Conservation (phyloP, 2,888 invertebrate genomes). For the Leptura quadrifasciata region DNA sequence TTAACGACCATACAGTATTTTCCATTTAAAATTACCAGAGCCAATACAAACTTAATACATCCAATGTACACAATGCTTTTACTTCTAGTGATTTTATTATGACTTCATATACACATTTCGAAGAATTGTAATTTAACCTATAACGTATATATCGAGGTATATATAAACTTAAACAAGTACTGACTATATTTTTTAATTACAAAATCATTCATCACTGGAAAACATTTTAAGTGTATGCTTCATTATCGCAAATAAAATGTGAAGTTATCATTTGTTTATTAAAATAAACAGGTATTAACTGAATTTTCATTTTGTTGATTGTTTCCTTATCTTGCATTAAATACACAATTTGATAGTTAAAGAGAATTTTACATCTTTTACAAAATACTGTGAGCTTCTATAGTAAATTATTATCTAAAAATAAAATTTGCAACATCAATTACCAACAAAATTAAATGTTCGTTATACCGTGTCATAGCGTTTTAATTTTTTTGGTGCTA, state of each 20-base stretch:
- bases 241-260: not conserved
- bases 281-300: not conserved
- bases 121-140: not conserved
- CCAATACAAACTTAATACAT: not conserved
- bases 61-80: no score
- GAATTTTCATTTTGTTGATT: not conserved
- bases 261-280: not conserved
- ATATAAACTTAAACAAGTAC: no score
- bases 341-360: not conserved
- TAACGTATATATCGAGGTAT: no score
- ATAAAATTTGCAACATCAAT: slow-evolving; percentile 32
- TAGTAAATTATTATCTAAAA: slow-evolving; percentile 30
- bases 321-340: not conserved
- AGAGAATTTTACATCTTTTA: not conserved
- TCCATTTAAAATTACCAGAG: not conserved
- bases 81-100: no score
- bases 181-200: no score
- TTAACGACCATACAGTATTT: not conserved
- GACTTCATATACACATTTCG: not conserved
- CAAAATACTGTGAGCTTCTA: slow-evolving; percentile 4
- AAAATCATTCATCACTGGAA: no score
- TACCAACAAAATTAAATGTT: slow-evolving; percentile 9
- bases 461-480: slow-evolving; percentile 4
- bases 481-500: not conserved
- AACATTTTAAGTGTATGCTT: not conserved